Evolutionary conservation across 2,113 vertebrate species (phyloP).

Genomic region (Cynopterus brachyotis): DNA sequence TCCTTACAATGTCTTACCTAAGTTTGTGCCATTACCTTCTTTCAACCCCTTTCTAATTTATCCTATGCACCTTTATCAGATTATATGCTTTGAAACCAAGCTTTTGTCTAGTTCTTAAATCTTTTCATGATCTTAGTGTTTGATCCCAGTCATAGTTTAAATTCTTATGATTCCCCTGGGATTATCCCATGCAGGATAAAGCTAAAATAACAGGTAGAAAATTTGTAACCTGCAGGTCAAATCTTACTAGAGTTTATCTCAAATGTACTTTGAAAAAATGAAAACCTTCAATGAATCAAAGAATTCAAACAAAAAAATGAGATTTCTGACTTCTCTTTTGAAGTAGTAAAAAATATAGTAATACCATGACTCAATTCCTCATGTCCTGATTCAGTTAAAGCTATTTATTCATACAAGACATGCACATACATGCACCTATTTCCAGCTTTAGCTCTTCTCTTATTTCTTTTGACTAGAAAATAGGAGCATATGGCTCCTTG

Average conservation of each 20-base stretch:
- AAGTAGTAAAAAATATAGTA: neutral
- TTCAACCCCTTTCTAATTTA: neutral
- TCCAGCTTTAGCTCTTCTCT: neutral
- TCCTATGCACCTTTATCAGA: neutral
- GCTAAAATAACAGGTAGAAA: neutral
- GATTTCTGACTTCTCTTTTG: neutral
- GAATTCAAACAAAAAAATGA: neutral
- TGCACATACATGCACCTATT: fast-evolving
- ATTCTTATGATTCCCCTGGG: neutral
- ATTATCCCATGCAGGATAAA: neutral
- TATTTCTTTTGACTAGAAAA: neutral
- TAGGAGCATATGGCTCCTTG: neutral
- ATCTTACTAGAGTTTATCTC: neutral
- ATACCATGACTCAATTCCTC: neutral
- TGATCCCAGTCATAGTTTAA: neutral
- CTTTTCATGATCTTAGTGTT: neutral
- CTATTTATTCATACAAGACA: neutral
- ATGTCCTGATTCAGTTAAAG: fast-evolving
- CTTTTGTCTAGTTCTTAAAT: neutral
- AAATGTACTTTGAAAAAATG: neutral
- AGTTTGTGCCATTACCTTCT: neutral
- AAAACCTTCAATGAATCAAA: neutral
- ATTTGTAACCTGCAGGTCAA: neutral
- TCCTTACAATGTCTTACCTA: neutral
- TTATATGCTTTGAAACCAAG: neutral